These are phyloP conservation scores for Gobio occitaniae DNA, from an alignment of 2,797 vertebrate species.

Conservation along the genomic window DNA sequence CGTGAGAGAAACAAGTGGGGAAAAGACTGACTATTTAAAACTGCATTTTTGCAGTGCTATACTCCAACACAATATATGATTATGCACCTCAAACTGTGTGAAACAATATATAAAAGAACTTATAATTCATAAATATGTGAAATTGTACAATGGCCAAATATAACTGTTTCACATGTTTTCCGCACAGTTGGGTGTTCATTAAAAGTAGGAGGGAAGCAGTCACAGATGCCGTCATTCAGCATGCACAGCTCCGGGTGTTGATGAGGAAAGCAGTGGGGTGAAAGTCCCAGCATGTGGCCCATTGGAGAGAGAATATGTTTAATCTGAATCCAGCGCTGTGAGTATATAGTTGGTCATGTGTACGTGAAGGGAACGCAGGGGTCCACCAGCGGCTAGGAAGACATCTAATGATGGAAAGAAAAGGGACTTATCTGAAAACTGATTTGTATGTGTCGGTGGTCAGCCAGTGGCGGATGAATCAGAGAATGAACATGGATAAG, in stretches of 20 bases:
- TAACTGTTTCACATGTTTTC: constrained; percentile 25
- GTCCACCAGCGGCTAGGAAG: constrained; percentile 10
- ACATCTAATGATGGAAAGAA: constrained; percentile 21
- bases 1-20: not conserved
- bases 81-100: not conserved
- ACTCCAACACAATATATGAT: not conserved
- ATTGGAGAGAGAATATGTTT: constrained; percentile 47
- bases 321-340: constrained; percentile 41
- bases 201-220: constrained; percentile 38
- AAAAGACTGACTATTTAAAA: not conserved
- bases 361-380: constrained; percentile 3
- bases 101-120: not conserved
- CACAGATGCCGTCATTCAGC: constrained; percentile 23
- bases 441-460: constrained; percentile 52
- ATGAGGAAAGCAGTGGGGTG: constrained; percentile 46
- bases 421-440: constrained; percentile 44
- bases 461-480: constrained; percentile 40
- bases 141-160: not conserved
- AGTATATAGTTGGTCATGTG: constrained; percentile 7
- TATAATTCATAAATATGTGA: not conserved
- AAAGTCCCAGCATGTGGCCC: constrained; percentile 47
- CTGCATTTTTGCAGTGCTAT: not conserved
- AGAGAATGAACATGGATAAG: constrained; percentile 57
- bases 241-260: constrained; percentile 12
- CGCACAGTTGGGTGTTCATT: constrained; percentile 53